These are phyloP conservation scores for Caenorhabditis drosophilae DNA, from an alignment of 2,888 invertebrate genomes.

Conservation along the genomic window DNA sequence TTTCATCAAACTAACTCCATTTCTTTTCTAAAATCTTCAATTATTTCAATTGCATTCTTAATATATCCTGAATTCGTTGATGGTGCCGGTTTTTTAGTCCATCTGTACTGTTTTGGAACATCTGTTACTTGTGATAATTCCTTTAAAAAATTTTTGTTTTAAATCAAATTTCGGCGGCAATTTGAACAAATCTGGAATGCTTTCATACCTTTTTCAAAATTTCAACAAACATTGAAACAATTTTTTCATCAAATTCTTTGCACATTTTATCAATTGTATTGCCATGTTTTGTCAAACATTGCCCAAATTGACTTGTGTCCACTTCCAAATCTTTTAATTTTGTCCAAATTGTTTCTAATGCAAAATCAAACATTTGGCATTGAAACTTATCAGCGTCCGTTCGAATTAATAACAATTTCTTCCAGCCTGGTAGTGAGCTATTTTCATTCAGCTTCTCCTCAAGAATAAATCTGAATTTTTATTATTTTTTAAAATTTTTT, in stretches of 20 bases:
- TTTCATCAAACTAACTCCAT: constrained; percentile 28
- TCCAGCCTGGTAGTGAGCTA: constrained; percentile 10
- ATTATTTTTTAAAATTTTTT: not conserved
- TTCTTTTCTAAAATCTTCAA: constrained; percentile 14
- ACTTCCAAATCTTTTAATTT: constrained; percentile 46
- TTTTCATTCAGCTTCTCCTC: constrained; percentile 5
- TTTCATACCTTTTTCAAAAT: constrained; percentile 26
- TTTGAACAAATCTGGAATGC: too few relatives aligned
- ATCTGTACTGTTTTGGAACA: constrained; percentile 76
- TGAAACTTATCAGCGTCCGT: constrained; percentile 25
- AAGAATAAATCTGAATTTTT: constrained; percentile 9
- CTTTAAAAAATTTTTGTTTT: constrained; percentile 5
- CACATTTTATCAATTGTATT: constrained; percentile 24
- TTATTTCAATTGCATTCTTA: constrained; percentile 14
- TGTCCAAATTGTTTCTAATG: constrained; percentile 46
- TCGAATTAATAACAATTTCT: constrained; percentile 13
- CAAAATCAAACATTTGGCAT: constrained; percentile 37
- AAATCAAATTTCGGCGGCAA: not conserved
- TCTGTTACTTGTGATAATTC: constrained; percentile 77
- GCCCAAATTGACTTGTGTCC: constrained; percentile 57
- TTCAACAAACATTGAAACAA: constrained; percentile 13
- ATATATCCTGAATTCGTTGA: constrained; percentile 80
- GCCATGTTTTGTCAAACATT: constrained; percentile 43
- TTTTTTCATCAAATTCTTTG: constrained; percentile 17
- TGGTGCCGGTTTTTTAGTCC: constrained; percentile 74